A percentile compares a stretch with the other conserved stretches of the same genome.
Conservation (phyloP, 2,113 vertebrate genomes). For the Smithornis capensis region DNA sequence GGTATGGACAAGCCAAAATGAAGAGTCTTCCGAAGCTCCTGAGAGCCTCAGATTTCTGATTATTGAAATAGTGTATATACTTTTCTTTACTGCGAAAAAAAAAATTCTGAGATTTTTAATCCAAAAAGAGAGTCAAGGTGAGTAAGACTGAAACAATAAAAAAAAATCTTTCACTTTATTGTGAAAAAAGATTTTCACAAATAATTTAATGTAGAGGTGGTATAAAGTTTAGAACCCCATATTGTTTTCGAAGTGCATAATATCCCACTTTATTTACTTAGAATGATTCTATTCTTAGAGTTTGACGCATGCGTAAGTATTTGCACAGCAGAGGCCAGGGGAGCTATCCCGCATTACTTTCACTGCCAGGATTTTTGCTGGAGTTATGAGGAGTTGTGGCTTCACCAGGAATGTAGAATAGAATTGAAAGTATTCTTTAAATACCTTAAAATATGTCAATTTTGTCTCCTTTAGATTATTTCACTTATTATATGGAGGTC, state of each 20-base stretch:
- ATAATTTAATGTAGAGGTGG: background rate
- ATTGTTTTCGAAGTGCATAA: background rate
- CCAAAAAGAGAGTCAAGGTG: background rate
- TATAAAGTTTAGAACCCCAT: background rate
- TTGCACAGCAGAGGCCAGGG: background rate
- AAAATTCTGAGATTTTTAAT: background rate
- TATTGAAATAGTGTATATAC: background rate
- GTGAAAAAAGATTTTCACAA: background rate
- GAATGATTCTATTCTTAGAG: background rate
- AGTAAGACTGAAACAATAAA: background rate
- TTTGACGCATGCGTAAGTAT: background rate
- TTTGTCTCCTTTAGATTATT: background rate
- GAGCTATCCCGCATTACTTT: background rate
- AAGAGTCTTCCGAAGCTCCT: background rate
- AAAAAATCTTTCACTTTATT: background rate
- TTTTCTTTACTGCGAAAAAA: background rate
- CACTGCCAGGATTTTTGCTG: background rate
- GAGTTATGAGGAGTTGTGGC: background rate
- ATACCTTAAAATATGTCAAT: background rate
- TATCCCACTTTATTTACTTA: background rate
- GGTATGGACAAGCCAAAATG: background rate
- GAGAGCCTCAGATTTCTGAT: background rate
- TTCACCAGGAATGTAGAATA: background rate
- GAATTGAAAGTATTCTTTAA: slow-evolving; percentile 2
- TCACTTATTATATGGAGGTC: background rate